Conservation (phyloP, 2,888 invertebrate species). For the Willowsia nigromaculata region DNA sequence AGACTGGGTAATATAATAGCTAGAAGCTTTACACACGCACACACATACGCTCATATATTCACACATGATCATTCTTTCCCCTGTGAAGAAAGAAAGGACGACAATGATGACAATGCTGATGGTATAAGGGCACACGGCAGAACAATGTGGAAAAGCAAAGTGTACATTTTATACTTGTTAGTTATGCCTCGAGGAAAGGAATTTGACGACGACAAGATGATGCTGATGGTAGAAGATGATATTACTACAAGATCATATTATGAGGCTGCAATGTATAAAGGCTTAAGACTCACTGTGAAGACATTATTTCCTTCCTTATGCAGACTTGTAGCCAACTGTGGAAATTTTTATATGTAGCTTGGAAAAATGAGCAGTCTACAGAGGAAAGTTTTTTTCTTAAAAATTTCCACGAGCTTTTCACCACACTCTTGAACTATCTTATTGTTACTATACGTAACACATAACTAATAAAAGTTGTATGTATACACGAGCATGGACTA, state of each 20-base stretch:
- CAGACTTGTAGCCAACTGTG: background rate
- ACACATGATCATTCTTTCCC: background rate
- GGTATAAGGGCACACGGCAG: background rate
- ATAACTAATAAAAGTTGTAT: too few relatives aligned
- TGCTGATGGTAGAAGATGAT: conserved; percentile 8
- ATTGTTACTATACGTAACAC: too few relatives aligned
- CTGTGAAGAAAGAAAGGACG: background rate
- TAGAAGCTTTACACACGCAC: background rate
- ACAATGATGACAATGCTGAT: background rate
- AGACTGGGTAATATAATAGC: conserved; percentile 11
- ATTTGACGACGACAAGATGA: conserved; percentile 24
- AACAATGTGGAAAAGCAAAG: conserved; percentile 31
- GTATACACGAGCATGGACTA: too few relatives aligned
- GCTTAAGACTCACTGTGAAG: background rate
- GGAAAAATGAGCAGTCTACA: background rate
- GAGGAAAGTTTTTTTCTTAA: background rate
- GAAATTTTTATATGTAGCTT: background rate
- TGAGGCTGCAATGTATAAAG: background rate
- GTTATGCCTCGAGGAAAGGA: conserved; percentile 47
- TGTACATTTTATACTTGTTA: conserved; percentile 30
- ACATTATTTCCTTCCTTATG: background rate
- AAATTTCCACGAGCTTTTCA: background rate
- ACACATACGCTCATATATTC: background rate
- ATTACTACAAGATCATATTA: conserved; percentile 23
- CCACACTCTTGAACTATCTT: too few relatives aligned